phyloP scores from a whole-genome alignment of 2,113 vertebrate genomes.

The Rhinopithecus roxellana region DNA sequence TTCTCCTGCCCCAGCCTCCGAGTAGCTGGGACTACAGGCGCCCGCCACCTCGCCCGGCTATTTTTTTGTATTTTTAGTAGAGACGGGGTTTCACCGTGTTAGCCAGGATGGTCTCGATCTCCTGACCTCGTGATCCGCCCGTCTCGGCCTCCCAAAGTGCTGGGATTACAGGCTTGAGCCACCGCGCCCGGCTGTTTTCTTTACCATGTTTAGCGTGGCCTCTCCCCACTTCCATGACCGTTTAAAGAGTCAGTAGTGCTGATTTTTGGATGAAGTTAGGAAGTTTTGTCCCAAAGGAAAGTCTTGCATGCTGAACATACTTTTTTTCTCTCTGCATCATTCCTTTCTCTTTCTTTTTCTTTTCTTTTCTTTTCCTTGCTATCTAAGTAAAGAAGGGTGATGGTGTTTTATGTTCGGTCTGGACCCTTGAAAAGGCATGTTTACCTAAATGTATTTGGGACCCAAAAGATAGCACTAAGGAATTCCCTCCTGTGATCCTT shows the following conservation, averaged over 20 bases:
- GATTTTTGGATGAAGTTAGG: background rate
- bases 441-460: conserved; percentile 91
- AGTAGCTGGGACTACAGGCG: too few relatives aligned
- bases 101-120: too few relatives aligned
- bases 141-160: too few relatives aligned
- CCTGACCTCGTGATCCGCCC: too few relatives aligned
- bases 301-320: background rate
- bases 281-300: conserved; percentile 9
- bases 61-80: too few relatives aligned
- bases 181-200: background rate
- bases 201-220: rapidly evolving
- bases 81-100: too few relatives aligned
- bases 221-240: background rate
- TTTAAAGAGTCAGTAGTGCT: background rate
- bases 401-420: conserved; percentile 88
- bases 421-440: conserved; percentile 88
- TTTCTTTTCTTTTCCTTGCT: background rate
- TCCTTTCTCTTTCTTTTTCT: background rate
- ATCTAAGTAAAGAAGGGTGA: conserved; percentile 74
- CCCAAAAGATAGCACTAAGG: conserved; percentile 88
- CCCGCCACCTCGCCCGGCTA: too few relatives aligned
- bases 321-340: too few relatives aligned
- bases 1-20: too few relatives aligned
- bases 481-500: conserved; percentile 81
- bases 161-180: too few relatives aligned